phyloP scores from a whole-genome alignment of 2,888 invertebrate genomes.

The Apamea sordens region DNA sequence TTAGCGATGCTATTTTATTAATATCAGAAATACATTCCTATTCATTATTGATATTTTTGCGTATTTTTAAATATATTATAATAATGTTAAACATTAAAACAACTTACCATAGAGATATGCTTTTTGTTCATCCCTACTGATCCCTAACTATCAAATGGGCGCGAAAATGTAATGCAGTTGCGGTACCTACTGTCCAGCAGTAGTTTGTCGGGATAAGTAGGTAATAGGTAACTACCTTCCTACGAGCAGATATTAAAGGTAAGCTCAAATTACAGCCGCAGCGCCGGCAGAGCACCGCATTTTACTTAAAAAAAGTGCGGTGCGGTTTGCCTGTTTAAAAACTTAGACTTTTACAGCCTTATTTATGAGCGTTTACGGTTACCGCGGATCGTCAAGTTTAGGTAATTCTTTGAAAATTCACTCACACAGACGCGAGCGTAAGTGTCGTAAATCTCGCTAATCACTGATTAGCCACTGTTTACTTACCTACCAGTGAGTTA shows the following conservation, averaged over 20 bases:
- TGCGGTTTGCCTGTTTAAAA: not conserved
- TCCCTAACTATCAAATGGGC: not conserved
- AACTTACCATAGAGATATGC: not conserved
- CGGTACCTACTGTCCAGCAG: not conserved
- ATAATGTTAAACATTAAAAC: conserved; percentile 39
- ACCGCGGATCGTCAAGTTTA: no score
- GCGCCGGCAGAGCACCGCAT: not conserved
- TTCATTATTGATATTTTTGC: conserved; percentile 28
- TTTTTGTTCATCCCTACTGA: conserved; percentile 1
- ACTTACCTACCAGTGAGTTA: no score
- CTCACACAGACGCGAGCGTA: no score
- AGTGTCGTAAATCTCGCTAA: no score
- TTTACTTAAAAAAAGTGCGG: not conserved
- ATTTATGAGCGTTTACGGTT: no score
- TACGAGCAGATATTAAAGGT: not conserved
- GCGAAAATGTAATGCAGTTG: not conserved
- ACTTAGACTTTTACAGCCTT: not conserved
- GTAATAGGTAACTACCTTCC: not conserved
- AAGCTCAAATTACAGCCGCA: not conserved
- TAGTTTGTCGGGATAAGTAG: not conserved
- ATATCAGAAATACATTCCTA: conserved; percentile 57
- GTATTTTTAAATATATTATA: conserved; percentile 17
- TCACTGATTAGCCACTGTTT: no score
- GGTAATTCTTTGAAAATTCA: no score
- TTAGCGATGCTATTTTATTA: conserved; percentile 37